phyloP scores from a whole-genome alignment of 2,888 invertebrate genomes.

The Keiferia lycopersicella region DNA sequence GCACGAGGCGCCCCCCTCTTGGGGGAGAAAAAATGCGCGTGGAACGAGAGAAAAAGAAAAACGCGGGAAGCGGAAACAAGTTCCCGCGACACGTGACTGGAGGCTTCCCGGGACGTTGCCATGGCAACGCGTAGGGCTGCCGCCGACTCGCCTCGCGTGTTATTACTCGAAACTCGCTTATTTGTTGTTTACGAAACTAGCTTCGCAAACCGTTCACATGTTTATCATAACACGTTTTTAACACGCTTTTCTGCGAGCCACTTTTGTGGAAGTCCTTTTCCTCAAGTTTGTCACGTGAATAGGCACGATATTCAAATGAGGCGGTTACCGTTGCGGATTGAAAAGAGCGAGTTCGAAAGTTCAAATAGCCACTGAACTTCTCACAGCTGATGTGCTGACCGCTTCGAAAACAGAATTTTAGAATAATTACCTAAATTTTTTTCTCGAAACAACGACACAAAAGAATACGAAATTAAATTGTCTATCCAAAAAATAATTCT shows the following conservation, averaged over 20 bases:
- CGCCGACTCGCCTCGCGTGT: conserved; percentile 12
- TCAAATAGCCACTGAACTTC: neutral
- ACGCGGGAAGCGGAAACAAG: conserved; percentile 75
- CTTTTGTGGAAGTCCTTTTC: conserved; percentile 10
- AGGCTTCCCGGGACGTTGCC: conserved; percentile 74
- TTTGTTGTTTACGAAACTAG: neutral
- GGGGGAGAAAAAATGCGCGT: conserved; percentile 68
- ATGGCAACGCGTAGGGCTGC: conserved; percentile 62
- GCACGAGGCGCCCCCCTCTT: conserved; percentile 46
- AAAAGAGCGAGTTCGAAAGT: neutral
- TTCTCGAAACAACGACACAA: neutral
- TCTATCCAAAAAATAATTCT: conserved; percentile 23
- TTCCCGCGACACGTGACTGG: conserved; percentile 79
- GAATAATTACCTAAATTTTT: too few relatives aligned
- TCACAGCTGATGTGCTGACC: neutral
- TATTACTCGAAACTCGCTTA: neutral
- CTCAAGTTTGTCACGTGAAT: conserved; percentile 9
- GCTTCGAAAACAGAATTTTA: neutral
- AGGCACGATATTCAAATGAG: neutral
- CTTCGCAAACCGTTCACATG: neutral
- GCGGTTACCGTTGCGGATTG: neutral
- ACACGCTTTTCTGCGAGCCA: conserved; percentile 2
- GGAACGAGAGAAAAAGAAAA: conserved; percentile 71
- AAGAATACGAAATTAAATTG: neutral
- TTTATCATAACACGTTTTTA: conserved; percentile 17